These are phyloP conservation scores for Entomyzon cyanotis DNA, from an alignment of 2,113 vertebrate species.

Conservation along the genomic window DNA sequence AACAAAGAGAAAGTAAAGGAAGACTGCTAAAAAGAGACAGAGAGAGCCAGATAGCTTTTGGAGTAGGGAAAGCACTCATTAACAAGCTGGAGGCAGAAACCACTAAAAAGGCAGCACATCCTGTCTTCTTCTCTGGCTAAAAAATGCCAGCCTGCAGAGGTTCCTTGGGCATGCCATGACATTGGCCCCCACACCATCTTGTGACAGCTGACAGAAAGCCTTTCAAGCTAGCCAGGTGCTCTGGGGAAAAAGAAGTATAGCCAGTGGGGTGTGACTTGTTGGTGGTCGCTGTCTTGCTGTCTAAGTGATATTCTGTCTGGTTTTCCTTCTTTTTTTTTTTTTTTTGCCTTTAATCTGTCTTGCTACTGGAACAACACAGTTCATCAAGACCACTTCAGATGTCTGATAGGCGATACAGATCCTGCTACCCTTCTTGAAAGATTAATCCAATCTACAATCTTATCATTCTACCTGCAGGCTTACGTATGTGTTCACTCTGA, in stretches of 20 bases:
- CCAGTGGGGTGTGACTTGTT: not conserved
- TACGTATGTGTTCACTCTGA: slow-evolving; percentile 4
- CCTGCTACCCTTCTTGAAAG: not conserved
- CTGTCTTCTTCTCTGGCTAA: not conserved
- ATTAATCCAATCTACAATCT: slow-evolving; percentile 18
- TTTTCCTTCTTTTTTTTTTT: not conserved
- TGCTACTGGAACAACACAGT: not conserved
- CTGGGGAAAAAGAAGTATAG: not conserved
- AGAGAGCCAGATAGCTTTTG: not conserved
- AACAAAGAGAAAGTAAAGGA: not conserved
- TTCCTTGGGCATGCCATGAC: fast-evolving
- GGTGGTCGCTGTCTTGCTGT: not conserved
- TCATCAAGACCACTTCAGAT: slow-evolving; percentile 5
- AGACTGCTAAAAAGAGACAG: not conserved
- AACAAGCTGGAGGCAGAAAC: not conserved
- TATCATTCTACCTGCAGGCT: slow-evolving; percentile 1
- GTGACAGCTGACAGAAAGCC: not conserved
- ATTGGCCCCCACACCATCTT: not conserved
- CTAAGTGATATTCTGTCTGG: not conserved
- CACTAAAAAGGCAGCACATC: not conserved
- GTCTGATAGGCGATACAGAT: slow-evolving; percentile 8
- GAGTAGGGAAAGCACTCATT: not conserved
- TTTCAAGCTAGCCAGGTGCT: not conserved
- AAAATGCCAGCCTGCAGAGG: not conserved
- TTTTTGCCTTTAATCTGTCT: not conserved